Evolutionary conservation across 2,113 vertebrate species (phyloP).

Genomic region (Eulemur macaco): DNA sequence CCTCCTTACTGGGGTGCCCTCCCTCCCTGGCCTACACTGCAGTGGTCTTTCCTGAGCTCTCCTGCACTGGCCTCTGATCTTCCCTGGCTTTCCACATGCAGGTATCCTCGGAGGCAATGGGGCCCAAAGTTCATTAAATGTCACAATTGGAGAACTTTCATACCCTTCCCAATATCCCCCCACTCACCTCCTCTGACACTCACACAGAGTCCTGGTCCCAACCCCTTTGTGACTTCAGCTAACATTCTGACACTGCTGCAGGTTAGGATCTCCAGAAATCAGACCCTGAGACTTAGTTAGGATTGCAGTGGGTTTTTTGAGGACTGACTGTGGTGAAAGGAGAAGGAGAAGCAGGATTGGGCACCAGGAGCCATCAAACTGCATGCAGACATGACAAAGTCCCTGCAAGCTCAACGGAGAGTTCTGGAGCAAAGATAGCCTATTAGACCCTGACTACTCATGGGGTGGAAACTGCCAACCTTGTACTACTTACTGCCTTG

Average conservation of each 20-base stretch:
- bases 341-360: not conserved
- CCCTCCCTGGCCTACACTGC: not conserved
- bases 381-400: not conserved
- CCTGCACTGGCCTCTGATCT: not conserved
- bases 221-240: not conserved
- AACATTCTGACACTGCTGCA: not conserved
- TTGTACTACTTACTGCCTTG: not conserved
- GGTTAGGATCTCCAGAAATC: not conserved
- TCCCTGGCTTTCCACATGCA: not conserved
- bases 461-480: not conserved
- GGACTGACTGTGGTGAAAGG: not conserved
- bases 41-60: not conserved
- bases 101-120: not conserved
- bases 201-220: not conserved
- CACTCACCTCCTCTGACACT: not conserved
- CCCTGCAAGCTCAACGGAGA: accelerated
- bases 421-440: not conserved
- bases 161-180: not conserved
- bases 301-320: not conserved
- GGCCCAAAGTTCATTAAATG: not conserved
- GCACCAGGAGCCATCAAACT: not conserved
- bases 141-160: not conserved
- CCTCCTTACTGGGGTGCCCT: not conserved
- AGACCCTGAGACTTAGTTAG: not conserved
- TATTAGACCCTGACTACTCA: not conserved